A percentile compares a stretch with the other conserved stretches of the same genome.
Conservation (phyloP, 2,113 vertebrate genomes). For the Delphinapterus leucas region DNA sequence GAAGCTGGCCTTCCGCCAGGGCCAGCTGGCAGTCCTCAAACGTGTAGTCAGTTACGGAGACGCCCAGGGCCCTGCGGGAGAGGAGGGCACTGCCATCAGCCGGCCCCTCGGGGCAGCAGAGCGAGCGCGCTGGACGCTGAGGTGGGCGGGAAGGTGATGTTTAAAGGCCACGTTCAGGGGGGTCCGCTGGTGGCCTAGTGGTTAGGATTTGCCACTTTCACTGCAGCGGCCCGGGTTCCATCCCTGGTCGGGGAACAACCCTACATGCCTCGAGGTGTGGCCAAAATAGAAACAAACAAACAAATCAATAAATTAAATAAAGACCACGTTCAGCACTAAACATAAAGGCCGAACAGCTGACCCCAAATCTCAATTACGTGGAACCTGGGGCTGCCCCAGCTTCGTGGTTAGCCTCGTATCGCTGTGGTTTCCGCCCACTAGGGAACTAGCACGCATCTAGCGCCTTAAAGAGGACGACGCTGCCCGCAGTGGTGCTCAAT, state of each 20-base stretch:
- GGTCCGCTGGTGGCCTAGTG: too few relatives aligned
- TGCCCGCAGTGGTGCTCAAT: rapidly evolving
- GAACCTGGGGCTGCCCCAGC: background rate
- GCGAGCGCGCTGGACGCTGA: too few relatives aligned
- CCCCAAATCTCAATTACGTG: background rate
- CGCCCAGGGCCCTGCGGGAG: conserved; percentile 88
- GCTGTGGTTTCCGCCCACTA: too few relatives aligned
- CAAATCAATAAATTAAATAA: too few relatives aligned
- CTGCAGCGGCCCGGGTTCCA: too few relatives aligned
- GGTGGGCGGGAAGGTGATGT: too few relatives aligned
- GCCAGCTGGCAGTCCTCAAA: conserved; percentile 98
- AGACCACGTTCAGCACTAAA: background rate
- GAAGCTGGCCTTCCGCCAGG: conserved; percentile 94
- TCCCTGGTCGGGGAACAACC: too few relatives aligned
- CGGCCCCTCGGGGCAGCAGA: rapidly evolving
- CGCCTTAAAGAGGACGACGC: rapidly evolving
- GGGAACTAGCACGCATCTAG: rapidly evolving
- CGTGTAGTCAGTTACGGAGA: conserved; percentile 96
- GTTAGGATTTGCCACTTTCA: too few relatives aligned
- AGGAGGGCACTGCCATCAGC: background rate
- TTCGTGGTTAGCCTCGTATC: rapidly evolving
- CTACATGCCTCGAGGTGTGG: too few relatives aligned
- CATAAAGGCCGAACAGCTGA: rapidly evolving
- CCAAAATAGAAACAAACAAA: too few relatives aligned
- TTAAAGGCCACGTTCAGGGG: too few relatives aligned